These are phyloP conservation scores for Platypus cylindrus DNA, from an alignment of 2,888 invertebrate genomes.

Conservation along the genomic window DNA sequence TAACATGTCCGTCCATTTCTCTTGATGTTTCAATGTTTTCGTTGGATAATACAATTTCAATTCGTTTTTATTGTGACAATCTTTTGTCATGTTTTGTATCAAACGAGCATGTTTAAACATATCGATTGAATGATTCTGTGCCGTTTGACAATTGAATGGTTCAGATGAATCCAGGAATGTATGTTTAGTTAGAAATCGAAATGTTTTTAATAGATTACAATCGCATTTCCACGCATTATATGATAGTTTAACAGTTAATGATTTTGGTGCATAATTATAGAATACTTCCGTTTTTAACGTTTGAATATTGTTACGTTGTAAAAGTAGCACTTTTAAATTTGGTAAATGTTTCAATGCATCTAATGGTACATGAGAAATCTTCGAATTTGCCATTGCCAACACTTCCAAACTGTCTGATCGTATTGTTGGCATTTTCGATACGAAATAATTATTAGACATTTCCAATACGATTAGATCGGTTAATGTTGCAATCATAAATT, in stretches of 20 bases:
- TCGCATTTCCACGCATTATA: constrained; percentile 28
- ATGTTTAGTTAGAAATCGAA: constrained; percentile 21
- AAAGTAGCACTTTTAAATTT: constrained; percentile 25
- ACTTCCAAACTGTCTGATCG: constrained; percentile 26
- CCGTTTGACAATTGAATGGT: too few species aligned
- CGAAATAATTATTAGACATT: constrained; percentile 29
- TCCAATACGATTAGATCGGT: constrained; percentile 26
- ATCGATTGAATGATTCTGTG: constrained; percentile 17
- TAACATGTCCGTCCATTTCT: too few species aligned
- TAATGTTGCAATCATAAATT: constrained; percentile 24
- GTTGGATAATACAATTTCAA: too few species aligned
- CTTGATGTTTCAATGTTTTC: too few species aligned
- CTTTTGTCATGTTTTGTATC: constrained; percentile 1
- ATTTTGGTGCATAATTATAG: constrained; percentile 14
- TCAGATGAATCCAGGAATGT: constrained; percentile 20
- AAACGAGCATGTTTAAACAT: constrained; percentile 18
- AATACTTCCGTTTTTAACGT: constrained; percentile 23
- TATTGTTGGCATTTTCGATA: constrained; percentile 24
- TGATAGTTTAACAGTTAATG: constrained; percentile 23
- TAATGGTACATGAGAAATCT: constrained; percentile 23
- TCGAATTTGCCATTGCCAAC: constrained; percentile 26
- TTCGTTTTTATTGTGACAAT: constrained; percentile 3
- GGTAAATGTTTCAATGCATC: constrained; percentile 25
- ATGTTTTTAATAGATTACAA: constrained; percentile 25
- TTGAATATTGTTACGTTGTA: constrained; percentile 30